Base-by-base conservation (phyloP, 2,888 invertebrate genomes). In the Masnerella sp. region DNA sequence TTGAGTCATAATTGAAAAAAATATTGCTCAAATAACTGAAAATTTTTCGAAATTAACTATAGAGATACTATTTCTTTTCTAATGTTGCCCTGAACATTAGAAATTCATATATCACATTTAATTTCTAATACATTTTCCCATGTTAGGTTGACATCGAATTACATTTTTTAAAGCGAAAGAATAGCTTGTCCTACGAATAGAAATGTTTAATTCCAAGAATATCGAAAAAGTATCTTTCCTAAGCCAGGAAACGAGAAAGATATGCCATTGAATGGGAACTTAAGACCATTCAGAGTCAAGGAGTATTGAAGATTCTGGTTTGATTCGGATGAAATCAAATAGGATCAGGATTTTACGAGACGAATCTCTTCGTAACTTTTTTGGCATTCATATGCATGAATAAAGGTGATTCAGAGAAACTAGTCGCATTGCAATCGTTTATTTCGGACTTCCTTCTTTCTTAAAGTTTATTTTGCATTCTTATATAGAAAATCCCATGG, bases 281-380 rank as follows among this genome's bases (percentile, higher is more conserved):
- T 12, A 2, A 8, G 15, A n/a, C 11, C 28, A 54, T 54, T 54
- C 38, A 40, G 25, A 40, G 25, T 54, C 52, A 11, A 25, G n/a
- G 28, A n/a, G 28, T 12, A 40, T 54, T 14, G 14, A 20, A 20
- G 42, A 42, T 30, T 18, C 20, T 32, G 0, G 14, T 42, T 56
- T 20, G 56, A 56, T 56, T 42, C 20, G 30, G 9, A 42, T 9
- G 17, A 38, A 32, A 40, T 56, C 42, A 42, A 42, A 42, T 42
- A 42, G 56, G 32, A 56, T 56, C 42, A 30, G 18, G 30, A 56
- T 56, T 56, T 56, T 56, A 56, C 14, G 56, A 54, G 28, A 17
- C 25, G 28, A 40, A 54, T 54, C 40, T 38, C 40, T 28, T 54
- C 15, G n/a, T 7, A 49, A 17, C 14, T 30, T 28, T 30, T 49